Percentiles rank a stretch among this genome's conserved stretches.
phyloP scores from a whole-genome alignment of 2,888 invertebrate species.

The Helicoverpa assulta region DNA sequence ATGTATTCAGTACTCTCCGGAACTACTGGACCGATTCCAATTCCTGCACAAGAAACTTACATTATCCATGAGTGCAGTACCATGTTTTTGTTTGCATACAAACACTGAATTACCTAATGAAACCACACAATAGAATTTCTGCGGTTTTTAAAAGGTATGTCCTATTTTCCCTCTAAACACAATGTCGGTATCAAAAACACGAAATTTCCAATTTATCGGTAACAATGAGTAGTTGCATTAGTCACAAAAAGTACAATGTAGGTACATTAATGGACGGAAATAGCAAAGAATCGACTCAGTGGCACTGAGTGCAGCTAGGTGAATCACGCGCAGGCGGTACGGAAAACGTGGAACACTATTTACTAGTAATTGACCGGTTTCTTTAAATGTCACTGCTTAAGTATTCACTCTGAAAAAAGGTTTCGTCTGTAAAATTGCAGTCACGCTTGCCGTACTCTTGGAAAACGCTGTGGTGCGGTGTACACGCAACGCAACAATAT shows the following conservation, averaged over 20 bases:
- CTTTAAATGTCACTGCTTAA: slow-evolving; percentile 46
- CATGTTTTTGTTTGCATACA: no score
- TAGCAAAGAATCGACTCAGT: slow-evolving; percentile 53
- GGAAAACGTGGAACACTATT: slow-evolving; percentile 35
- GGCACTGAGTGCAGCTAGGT: slow-evolving; percentile 46
- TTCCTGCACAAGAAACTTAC: no score
- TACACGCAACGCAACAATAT: slow-evolving; percentile 30
- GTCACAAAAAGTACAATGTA: slow-evolving; percentile 58
- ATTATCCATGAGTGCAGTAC: no score
- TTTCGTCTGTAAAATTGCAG: slow-evolving; percentile 20
- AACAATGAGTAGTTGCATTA: slow-evolving; percentile 49
- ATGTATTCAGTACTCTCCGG: no score
- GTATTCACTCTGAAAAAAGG: slow-evolving; percentile 36
- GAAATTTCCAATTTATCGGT: slow-evolving; percentile 37
- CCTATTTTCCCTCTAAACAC: slow-evolving; percentile 6
- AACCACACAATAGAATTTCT: not conserved
- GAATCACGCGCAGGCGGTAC: slow-evolving; percentile 53
- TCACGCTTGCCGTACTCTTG: slow-evolving; percentile 32
- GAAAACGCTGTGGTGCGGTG: slow-evolving; percentile 6
- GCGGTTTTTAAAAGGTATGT: not conserved
- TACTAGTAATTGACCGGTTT: slow-evolving; percentile 45
- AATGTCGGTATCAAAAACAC: slow-evolving; percentile 16
- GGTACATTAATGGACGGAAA: slow-evolving; percentile 52
- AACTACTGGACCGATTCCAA: no score
- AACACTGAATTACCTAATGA: no score